Conservation (phyloP, 2,113 vertebrate genomes). For the Coreoperca whiteheadi region DNA sequence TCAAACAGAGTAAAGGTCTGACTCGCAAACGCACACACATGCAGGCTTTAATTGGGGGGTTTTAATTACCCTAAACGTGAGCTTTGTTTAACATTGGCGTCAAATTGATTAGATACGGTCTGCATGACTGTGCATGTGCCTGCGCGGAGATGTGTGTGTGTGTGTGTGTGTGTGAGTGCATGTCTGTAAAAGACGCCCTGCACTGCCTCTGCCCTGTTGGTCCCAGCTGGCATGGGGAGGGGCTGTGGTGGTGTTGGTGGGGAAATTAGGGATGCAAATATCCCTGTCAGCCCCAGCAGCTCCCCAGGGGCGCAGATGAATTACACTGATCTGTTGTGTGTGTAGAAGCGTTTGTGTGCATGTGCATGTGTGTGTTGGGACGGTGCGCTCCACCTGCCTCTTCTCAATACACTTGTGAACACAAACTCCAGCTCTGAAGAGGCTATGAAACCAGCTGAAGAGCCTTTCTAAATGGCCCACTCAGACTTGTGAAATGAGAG, state of each 20-base stretch:
- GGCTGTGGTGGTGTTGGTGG: constrained; percentile 18
- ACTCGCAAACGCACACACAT: constrained; percentile 5
- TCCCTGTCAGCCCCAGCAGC: constrained; percentile 66
- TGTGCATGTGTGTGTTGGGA: constrained; percentile 29
- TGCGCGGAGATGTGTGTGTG: constrained; percentile 38
- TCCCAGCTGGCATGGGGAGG: constrained; percentile 73
- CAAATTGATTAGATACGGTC: constrained; percentile 80
- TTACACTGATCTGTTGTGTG: constrained; percentile 70
- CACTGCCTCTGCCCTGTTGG: constrained; percentile 57
- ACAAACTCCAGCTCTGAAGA: constrained; percentile 45
- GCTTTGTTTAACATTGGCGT: constrained; percentile 76
- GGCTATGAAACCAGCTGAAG: constrained; percentile 31
- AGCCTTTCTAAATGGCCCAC: constrained; percentile 55
- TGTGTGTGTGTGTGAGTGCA: constrained; percentile 24
- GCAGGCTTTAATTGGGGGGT: constrained; percentile 58
- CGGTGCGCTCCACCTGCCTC: constrained; percentile 61
- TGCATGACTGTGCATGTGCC: constrained; percentile 38
- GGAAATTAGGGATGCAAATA: constrained; percentile 83
- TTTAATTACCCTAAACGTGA: constrained; percentile 77
- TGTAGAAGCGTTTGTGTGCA: constrained; percentile 21
- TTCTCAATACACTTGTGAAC: constrained; percentile 27
- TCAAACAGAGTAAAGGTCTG: constrained; percentile 34
- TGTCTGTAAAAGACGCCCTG: constrained; percentile 65
- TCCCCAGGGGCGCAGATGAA: constrained; percentile 75
- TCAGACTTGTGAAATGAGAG: constrained; percentile 56